Evolutionary conservation across 2,113 vertebrate species (phyloP), one percentile per base, ranked within the genome.

Genomic region (Sigmodon hispidus): DNA sequence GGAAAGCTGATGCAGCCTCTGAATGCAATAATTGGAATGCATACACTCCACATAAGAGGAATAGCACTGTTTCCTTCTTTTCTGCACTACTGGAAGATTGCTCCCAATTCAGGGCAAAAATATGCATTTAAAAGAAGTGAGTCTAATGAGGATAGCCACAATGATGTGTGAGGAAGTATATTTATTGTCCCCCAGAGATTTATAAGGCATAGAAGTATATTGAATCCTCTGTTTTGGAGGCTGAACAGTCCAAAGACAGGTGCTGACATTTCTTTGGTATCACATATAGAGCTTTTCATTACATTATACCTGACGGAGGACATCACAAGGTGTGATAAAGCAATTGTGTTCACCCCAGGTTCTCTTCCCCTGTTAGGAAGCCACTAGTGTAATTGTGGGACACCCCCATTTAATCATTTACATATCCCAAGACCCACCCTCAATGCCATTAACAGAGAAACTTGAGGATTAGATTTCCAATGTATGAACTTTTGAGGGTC

Each of bases 1-100:
- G 45, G 52, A 95, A 89, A 89, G 57, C 93, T 40, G 65, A 93
- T 40, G 73, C 43, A 88, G 73, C 31, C 70, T 95, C 87, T 34
- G 43, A 31, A 57, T 89, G 24, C 50, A 89, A 2, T 89, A 73
- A 63, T 43, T 91, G 65, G 89, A 95, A 89, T 55, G 34, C 48
- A 50, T 17, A 43, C 24, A 26, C 36, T 59, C 77, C 65, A 40
- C 36, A n/a, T 1, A 17, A 1, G 34, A 90, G 86, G 59, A 48
- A 45, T 29, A 43, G 40, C 24, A 89, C 36, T 52, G 34, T 34
- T 95, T 90, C 45, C 7, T 4, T 89, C 69, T 87, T 45, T 50
- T 81, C n/a, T 26, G 26, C 24, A 17, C n/a, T 81, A 52, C 36
- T 59, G 48, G 67, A 95, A 70, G 34, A 94, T 22, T 83, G 55